Conservation (phyloP, 2,797 vertebrate genomes). For the Decapterus maruadsi region DNA sequence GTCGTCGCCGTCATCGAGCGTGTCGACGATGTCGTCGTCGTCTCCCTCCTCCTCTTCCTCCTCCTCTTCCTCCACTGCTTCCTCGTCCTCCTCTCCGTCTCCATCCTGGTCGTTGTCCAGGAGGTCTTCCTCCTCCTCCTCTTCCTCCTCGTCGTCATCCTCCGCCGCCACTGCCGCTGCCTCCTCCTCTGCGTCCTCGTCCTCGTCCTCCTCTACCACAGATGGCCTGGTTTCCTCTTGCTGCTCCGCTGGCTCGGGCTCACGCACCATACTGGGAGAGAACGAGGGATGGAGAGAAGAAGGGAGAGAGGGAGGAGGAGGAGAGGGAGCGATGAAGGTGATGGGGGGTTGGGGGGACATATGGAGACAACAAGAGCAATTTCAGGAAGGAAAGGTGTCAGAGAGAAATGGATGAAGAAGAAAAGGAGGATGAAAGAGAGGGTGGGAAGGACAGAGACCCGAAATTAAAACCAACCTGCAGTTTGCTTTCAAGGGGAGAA, state of each 20-base stretch:
- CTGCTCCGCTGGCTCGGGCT: conserved; percentile 87
- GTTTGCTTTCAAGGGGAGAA: conserved; percentile 41
- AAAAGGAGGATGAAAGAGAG: conserved; percentile 27
- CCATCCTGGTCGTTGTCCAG: conserved; percentile 83
- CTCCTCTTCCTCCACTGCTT: conserved; percentile 85
- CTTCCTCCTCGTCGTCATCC: conserved; percentile 79
- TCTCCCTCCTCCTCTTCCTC: conserved; percentile 74
- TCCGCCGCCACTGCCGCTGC: conserved; percentile 66
- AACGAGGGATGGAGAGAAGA: not conserved
- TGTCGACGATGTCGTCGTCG: conserved; percentile 83
- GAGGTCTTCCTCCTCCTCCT: conserved; percentile 79
- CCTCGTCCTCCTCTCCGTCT: conserved; percentile 87
- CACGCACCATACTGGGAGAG: conserved; percentile 88
- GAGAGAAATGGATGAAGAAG: conserved; percentile 21
- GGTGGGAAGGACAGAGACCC: conserved; percentile 20
- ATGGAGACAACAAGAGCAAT: conserved; percentile 29
- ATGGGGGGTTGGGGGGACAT: conserved; percentile 21
- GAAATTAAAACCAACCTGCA: conserved; percentile 25
- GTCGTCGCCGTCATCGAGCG: conserved; percentile 81
- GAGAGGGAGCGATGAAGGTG: not conserved
- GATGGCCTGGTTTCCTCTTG: conserved; percentile 85
- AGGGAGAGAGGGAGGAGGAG: not conserved
- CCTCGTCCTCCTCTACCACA: conserved; percentile 86
- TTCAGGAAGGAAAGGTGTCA: conserved; percentile 2
- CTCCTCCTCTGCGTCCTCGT: conserved; percentile 83